phyloP scores from a whole-genome alignment of 2,797 vertebrate genomes.

The Eulemur albifrons region DNA sequence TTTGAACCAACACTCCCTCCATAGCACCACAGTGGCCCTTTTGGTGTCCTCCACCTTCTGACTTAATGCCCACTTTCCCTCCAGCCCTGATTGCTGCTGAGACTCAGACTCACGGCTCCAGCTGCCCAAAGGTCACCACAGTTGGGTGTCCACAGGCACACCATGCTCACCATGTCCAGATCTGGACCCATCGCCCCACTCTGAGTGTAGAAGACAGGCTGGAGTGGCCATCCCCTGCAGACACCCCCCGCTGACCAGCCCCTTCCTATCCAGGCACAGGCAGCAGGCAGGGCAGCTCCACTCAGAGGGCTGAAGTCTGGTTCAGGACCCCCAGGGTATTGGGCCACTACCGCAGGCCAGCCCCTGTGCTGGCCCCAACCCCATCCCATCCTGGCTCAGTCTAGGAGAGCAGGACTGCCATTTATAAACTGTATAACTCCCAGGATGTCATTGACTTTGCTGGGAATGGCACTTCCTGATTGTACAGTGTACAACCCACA shows the following conservation, averaged over 20 bases:
- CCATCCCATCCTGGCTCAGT: background rate
- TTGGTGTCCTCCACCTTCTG: background rate
- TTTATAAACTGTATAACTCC: background rate
- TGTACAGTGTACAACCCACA: background rate
- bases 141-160: background rate
- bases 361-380: too few relatives aligned
- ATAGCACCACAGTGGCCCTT: background rate
- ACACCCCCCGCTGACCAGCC: background rate
- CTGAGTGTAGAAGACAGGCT: background rate
- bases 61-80: background rate
- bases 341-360: background rate
- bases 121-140: background rate
- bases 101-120: background rate
- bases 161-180: background rate
- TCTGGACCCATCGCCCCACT: background rate
- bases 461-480: background rate
- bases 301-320: background rate
- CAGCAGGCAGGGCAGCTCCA: background rate
- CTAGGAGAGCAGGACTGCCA: background rate
- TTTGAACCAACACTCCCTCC: background rate
- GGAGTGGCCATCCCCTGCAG: background rate
- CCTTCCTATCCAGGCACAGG: background rate
- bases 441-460: accelerated
- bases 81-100: background rate
- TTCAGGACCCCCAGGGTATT: background rate